phyloP scores from a whole-genome alignment of 2,113 vertebrate genomes.

The Gymnorhina tibicen region DNA sequence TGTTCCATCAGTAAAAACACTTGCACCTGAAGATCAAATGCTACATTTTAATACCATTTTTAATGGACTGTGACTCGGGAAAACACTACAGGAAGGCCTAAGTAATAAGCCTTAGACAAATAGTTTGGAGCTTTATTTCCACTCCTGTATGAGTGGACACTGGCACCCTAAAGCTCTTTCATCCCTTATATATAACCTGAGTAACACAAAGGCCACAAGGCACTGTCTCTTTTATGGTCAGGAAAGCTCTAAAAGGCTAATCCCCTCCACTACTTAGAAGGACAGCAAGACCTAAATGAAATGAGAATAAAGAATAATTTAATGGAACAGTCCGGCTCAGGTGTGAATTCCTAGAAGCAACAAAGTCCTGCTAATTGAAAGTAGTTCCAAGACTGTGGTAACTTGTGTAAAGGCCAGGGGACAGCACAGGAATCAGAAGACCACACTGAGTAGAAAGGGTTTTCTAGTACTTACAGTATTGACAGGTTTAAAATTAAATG shows the following conservation, averaged over 20 bases:
- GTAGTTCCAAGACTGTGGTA: background rate
- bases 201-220: background rate
- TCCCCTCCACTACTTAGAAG: background rate
- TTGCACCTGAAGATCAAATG: conserved; percentile 77
- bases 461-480: background rate
- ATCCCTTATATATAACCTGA: background rate
- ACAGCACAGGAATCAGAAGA: background rate
- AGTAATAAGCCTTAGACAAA: background rate
- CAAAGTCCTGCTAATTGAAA: background rate
- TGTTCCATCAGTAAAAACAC: conserved; percentile 91
- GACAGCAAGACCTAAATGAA: background rate
- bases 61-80: background rate
- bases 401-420: background rate
- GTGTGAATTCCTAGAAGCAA: background rate
- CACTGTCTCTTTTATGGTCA: background rate
- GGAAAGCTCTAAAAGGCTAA: background rate
- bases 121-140: background rate
- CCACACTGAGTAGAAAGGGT: background rate
- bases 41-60: background rate
- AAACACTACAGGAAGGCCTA: background rate
- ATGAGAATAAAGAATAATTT: background rate
- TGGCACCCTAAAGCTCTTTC: background rate
- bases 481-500: background rate
- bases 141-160: background rate
- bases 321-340: background rate